These are phyloP conservation scores for Hipposideros larvatus DNA, from an alignment of 2,797 vertebrate species.

Conservation along the genomic window DNA sequence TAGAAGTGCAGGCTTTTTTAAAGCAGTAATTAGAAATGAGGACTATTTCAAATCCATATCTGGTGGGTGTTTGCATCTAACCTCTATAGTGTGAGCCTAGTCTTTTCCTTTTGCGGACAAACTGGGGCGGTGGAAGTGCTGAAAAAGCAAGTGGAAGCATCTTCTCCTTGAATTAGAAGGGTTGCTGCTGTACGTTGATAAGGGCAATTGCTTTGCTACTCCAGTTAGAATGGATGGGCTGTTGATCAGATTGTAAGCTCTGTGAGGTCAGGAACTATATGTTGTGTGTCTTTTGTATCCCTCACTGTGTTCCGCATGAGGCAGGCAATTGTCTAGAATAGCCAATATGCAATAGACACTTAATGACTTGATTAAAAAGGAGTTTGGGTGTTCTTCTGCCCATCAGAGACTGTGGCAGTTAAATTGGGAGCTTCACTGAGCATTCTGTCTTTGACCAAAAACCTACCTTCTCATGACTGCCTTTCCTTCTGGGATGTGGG, in stretches of 20 bases:
- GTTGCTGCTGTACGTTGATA: background rate
- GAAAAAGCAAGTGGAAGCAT: conserved; percentile 26
- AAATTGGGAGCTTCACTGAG: background rate
- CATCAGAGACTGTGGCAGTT: background rate
- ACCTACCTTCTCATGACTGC: background rate
- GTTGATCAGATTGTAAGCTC: conserved; percentile 49
- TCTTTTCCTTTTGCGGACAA: conserved; percentile 5
- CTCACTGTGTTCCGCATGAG: background rate
- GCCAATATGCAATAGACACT: conserved; percentile 40
- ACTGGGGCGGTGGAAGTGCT: background rate
- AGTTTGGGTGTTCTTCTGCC: conserved; percentile 35
- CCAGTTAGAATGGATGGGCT: background rate
- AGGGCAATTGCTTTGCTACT: background rate
- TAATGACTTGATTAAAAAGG: conserved; percentile 21
- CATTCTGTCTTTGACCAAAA: background rate
- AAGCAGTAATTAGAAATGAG: conserved; percentile 14
- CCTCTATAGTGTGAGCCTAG: background rate
- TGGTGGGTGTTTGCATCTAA: background rate
- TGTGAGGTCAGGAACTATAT: conserved; percentile 31
- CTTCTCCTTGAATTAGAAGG: background rate
- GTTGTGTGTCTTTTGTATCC: conserved; percentile 17
- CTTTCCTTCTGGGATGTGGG: background rate
- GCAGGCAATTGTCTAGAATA: conserved; percentile 53
- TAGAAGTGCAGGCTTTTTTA: background rate
- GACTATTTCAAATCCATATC: background rate